A percentile compares a stretch with the other conserved stretches of the same genome.
These are phyloP conservation scores for Drosophila baimaii DNA, from an alignment of 1,140 invertebrate genomes.

Conservation along the genomic window DNA sequence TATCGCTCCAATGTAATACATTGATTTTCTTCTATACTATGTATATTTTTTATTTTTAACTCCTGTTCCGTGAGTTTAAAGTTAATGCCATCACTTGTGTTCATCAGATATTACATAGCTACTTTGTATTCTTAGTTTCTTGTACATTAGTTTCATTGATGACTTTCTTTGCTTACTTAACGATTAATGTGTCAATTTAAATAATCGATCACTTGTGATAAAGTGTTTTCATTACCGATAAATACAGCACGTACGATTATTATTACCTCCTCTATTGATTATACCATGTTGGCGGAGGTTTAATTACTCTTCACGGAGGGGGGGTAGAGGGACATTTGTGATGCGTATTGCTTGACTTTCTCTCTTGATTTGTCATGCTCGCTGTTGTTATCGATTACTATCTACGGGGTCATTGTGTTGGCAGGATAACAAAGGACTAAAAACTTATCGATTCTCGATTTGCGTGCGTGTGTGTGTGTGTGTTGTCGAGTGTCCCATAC, in stretches of 20 bases:
- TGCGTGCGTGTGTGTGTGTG: conserved; percentile 12
- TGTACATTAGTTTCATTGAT: no score
- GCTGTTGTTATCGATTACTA: conserved; percentile 37
- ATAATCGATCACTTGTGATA: neutral
- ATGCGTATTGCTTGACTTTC: neutral
- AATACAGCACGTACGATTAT: neutral
- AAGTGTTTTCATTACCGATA: neutral
- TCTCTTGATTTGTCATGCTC: neutral
- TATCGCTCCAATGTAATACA: no score
- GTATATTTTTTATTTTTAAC: no score
- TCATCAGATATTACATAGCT: no score
- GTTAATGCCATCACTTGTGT: no score
- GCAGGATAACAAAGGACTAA: conserved; percentile 22
- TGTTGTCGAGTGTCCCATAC: conserved; percentile 6
- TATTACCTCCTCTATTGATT: neutral
- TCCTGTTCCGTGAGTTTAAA: no score
- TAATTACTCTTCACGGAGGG: neutral
- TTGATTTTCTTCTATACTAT: no score
- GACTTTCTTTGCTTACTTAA: no score
- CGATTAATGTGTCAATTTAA: neutral
- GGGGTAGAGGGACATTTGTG: neutral
- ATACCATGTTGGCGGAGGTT: neutral
- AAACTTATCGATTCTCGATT: conserved; percentile 73
- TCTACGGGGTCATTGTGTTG: conserved; percentile 35
- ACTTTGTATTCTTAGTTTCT: no score